Conservation (phyloP, 2,113 vertebrate genomes). For the Lasiurus borealis region DNA sequence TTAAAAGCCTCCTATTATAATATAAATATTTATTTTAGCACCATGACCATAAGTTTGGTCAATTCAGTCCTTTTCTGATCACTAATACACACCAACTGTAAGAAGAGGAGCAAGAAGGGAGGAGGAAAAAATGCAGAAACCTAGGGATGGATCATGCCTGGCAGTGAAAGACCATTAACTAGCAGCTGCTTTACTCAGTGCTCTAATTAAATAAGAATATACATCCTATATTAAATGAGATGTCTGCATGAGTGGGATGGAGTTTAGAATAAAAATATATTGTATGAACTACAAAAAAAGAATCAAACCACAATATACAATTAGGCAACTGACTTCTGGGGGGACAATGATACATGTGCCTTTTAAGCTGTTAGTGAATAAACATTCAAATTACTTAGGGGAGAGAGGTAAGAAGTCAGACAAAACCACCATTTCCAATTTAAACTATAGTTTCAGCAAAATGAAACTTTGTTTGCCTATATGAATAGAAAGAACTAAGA, state of each 20-base stretch:
- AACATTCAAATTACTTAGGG: constrained; percentile 76
- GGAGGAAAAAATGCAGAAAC: constrained; percentile 19
- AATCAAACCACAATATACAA: constrained; percentile 68
- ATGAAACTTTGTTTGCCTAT: constrained; percentile 67
- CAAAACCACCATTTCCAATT: constrained; percentile 70
- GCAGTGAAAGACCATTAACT: constrained; percentile 71
- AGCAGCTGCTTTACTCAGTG: constrained; percentile 68
- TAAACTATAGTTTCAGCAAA: constrained; percentile 81
- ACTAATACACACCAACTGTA: constrained; percentile 49
- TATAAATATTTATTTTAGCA: constrained; percentile 51
- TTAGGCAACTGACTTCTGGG: constrained; percentile 69
- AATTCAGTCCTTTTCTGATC: constrained; percentile 69
- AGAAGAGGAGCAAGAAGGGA: constrained; percentile 21
- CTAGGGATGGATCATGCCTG: constrained; percentile 45
- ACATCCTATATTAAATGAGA: constrained; percentile 69
- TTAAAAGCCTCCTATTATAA: constrained; percentile 23
- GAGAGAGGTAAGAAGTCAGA: constrained; percentile 51
- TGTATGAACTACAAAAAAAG: constrained; percentile 51
- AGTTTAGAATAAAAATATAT: constrained; percentile 63
- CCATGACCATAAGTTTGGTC: not conserved
- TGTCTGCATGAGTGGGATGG: not conserved
- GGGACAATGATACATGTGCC: constrained; percentile 59
- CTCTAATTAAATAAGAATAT: constrained; percentile 72
- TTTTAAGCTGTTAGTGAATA: constrained; percentile 68
- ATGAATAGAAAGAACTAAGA: constrained; percentile 71